phyloP scores from a whole-genome alignment of 2,113 vertebrate species.

The Lamprologus callipterus region DNA sequence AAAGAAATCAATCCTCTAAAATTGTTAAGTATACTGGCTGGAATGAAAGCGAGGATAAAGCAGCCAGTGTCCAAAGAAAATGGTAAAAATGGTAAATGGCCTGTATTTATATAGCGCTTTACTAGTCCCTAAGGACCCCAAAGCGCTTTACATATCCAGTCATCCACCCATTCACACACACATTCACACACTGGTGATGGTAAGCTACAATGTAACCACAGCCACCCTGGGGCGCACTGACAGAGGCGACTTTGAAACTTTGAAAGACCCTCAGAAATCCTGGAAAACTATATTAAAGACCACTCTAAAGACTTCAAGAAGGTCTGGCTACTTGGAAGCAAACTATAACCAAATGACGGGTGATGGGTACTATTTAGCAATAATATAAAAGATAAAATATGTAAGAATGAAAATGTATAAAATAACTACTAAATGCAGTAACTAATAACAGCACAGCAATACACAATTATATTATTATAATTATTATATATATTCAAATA shows the following conservation, averaged over 20 bases:
- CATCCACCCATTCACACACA: too few relatives aligned
- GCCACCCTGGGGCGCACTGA: too few relatives aligned
- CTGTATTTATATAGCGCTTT: too few relatives aligned
- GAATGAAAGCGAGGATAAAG: background rate
- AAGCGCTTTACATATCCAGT: too few relatives aligned
- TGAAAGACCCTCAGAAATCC: background rate
- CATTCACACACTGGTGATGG: too few relatives aligned
- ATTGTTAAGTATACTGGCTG: background rate
- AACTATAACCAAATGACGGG: background rate
- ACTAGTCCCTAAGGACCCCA: too few relatives aligned
- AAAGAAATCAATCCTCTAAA: background rate
- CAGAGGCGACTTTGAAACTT: too few relatives aligned
- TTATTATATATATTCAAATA: background rate
- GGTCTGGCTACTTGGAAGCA: background rate
- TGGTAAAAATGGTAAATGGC: too few relatives aligned
- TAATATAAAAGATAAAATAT: background rate
- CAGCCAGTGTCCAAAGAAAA: background rate
- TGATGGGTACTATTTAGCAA: background rate
- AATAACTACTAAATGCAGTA: background rate
- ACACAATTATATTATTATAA: background rate
- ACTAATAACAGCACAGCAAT: background rate
- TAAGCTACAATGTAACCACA: too few relatives aligned
- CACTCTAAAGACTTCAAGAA: background rate
- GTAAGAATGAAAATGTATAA: background rate
- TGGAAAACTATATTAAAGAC: background rate